Evolutionary conservation across 1,140 invertebrate genomes (phyloP).

Genomic region (Macrotrachela quadricornifera): DNA sequence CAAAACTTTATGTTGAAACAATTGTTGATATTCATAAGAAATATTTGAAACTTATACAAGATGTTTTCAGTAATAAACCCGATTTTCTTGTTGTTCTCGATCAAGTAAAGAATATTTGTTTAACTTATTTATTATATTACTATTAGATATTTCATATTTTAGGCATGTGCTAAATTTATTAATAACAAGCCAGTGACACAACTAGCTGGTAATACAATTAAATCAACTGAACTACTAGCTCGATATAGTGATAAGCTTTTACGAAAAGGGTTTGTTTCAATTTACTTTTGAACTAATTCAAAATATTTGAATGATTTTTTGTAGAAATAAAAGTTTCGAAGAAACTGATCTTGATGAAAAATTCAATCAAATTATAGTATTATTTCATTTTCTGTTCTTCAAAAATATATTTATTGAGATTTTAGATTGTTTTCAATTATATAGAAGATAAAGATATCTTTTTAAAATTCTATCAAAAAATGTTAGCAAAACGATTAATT

Average conservation of each 20-base stretch:
- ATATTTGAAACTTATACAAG: constrained; percentile 72
- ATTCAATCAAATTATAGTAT: constrained; percentile 73
- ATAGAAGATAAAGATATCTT: constrained; percentile 99
- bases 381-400: too few species aligned
- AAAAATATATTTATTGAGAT: too few species aligned
- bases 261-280: constrained; percentile 51
- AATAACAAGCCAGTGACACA: constrained; percentile 84
- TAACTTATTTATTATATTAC: too few species aligned
- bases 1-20: constrained; percentile 85
- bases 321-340: constrained; percentile 63
- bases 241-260: constrained; percentile 90
- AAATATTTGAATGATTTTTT: constrained; percentile 12
- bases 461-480: constrained; percentile 97
- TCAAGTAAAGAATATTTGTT: too few species aligned
- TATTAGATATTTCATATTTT: too few species aligned
- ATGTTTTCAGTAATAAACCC: constrained; percentile 83
- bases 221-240: constrained; percentile 82
- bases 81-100: constrained; percentile 92
- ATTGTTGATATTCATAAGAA: constrained; percentile 92
- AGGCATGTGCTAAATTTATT: constrained; percentile 87
- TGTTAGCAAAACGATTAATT: constrained; percentile 86
- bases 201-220: constrained; percentile 63
- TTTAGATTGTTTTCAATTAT: constrained; percentile 66
- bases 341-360: constrained; percentile 93
- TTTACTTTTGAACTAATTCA: not conserved